Evolutionary conservation across 2,113 vertebrate species (phyloP), one percentile per base, ranked within the genome.

Genomic region (Pachycephala philippinensis): DNA sequence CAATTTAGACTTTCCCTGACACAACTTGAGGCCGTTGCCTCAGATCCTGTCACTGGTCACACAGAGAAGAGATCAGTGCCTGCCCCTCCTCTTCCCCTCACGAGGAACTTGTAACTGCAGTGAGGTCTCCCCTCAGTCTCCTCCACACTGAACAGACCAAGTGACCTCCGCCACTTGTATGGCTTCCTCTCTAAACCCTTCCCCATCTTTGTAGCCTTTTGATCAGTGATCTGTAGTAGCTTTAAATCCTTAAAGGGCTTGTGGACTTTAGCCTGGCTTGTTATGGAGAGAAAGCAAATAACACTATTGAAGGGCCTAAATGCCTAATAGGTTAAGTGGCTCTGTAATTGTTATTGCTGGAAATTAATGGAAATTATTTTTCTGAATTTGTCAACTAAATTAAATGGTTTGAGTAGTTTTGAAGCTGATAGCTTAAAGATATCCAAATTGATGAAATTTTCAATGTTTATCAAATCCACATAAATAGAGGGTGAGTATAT

Each of bases 91-190:
- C 66, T 71, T 56, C 42, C 26, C 12, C n/a, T 65, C 18, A 3
- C 1, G 7, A 44, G 52, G 50, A 65, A 50, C 8, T 4, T 75
- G n/a, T 20, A 47, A 26, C 61, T 68, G 39, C 7, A 7, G 0
- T 60, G 87, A 39, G 28, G 20, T 18, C 15, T 68, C 13, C 35
- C 14, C 24, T 83, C 61, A 75, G 45, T 53, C 20, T 53, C 9
- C 37, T 57, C 28, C 45, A 53, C n/a, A 40, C 53, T 76, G 47
- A 61, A 22, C n/a, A 75, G 24, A 35, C 15, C 21, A 31, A 60
- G 30, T 22, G 24, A 22, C 39, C 53, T 45, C 45, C 68, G 20
- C 39, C 26, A 30, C 24, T 60, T 53, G 7, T 27, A 35, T 35
- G 10, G 31, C 42, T 79, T 54, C 16, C 13, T 39, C 47, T 76